phyloP scores from a whole-genome alignment of 2,888 invertebrate species.

The Leucoma salicis region DNA sequence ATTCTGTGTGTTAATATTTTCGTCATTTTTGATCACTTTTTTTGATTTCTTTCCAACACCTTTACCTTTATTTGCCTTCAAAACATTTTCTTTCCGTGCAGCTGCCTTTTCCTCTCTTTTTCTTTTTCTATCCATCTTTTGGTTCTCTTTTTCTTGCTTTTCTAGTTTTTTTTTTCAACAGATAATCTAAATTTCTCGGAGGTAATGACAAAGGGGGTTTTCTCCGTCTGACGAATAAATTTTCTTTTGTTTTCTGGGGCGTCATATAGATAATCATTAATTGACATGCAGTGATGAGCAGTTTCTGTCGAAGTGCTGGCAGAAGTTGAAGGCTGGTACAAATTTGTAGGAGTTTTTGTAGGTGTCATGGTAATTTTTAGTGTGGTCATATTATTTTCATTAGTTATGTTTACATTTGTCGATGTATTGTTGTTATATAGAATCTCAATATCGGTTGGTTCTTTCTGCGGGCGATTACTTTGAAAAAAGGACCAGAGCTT shows the following conservation, averaged over 20 bases:
- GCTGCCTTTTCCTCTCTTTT: neutral
- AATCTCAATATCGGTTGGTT: no score
- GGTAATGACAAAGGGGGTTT: neutral
- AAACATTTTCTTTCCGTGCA: neutral
- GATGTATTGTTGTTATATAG: no score
- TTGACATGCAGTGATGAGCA: neutral
- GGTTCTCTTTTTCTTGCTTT: no score
- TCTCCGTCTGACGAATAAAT: neutral
- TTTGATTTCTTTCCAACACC: no score
- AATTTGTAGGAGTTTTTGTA: no score
- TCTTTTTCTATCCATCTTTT: conserved; percentile 1
- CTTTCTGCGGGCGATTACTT: no score
- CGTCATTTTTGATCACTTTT: no score
- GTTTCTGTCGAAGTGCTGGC: neutral
- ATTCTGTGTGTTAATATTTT: no score
- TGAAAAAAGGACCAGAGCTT: no score
- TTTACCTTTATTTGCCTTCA: neutral
- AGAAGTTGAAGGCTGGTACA: conserved; percentile 12
- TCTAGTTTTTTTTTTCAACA: neutral
- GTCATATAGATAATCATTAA: neutral
- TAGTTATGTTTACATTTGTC: no score
- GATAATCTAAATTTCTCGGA: neutral
- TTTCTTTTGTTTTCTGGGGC: neutral
- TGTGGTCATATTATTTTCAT: no score
- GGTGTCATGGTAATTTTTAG: no score